Conservation (phyloP, 2,113 vertebrate genomes). For the Hypocryptadius cinnamomeus region DNA sequence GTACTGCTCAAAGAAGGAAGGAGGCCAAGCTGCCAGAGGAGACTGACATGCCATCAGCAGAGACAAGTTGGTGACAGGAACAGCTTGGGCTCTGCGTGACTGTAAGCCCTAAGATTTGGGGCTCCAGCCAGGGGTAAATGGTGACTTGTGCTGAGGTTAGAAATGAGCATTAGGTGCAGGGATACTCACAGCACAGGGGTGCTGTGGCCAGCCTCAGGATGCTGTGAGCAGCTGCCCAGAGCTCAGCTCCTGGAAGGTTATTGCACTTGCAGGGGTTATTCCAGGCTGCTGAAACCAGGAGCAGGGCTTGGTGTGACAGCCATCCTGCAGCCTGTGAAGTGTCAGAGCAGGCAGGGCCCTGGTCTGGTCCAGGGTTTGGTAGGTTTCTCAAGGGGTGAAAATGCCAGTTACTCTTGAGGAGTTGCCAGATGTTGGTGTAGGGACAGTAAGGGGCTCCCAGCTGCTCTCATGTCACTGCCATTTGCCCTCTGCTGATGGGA, state of each 20-base stretch:
- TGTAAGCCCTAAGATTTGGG: background rate
- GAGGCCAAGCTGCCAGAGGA: background rate
- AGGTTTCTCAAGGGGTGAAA: background rate
- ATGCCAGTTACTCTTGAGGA: background rate
- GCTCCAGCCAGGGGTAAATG: background rate
- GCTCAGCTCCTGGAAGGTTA: background rate
- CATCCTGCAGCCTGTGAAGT: background rate
- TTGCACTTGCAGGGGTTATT: background rate
- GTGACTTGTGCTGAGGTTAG: background rate
- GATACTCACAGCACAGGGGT: background rate
- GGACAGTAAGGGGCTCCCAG: background rate
- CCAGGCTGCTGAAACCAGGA: slow-evolving; percentile 23
- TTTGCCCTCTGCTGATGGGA: background rate
- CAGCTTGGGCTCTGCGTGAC: background rate
- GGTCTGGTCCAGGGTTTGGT: background rate
- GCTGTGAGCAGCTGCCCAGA: background rate
- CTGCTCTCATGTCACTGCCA: fast-evolving
- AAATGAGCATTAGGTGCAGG: background rate
- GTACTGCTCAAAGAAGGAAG: background rate
- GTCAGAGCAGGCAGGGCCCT: background rate
- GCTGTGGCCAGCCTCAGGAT: background rate
- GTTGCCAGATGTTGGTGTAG: background rate
- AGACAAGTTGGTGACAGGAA: background rate
- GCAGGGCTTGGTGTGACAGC: background rate
- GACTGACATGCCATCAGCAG: background rate